Percentiles rank a stretch among this genome's conserved stretches.
These are phyloP conservation scores for Mus minutoides DNA, from an alignment of 2,797 vertebrate genomes.

Conservation along the genomic window DNA sequence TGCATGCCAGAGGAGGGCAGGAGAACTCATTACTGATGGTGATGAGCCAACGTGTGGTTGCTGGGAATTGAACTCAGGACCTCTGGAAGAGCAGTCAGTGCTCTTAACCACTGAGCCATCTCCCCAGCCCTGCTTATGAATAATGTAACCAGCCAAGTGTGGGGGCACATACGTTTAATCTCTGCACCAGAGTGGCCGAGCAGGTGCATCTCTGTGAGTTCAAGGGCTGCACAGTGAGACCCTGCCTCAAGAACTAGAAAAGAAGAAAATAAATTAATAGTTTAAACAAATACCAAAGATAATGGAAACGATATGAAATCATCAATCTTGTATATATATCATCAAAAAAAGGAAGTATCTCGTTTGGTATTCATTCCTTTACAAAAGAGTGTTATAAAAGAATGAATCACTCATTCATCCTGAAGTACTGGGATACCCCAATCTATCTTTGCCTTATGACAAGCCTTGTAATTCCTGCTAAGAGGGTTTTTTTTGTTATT, in stretches of 20 bases:
- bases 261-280: not conserved
- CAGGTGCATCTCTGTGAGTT: not conserved
- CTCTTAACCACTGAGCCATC: no score
- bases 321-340: not conserved
- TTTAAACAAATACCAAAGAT: slow-evolving; percentile 22
- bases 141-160: not conserved
- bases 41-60: not conserved
- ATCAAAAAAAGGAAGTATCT: not conserved
- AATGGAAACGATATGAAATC: not conserved
- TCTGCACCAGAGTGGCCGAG: not conserved
- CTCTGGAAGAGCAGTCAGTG: no score
- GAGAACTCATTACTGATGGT: not conserved
- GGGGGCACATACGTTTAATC: not conserved
- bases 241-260: not conserved
- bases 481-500: not conserved
- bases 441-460: not conserved
- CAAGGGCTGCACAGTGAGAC: not conserved
- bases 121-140: not conserved
- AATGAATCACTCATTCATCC: not conserved
- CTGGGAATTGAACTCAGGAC: no score
- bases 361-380: not conserved
- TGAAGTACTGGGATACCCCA: not conserved
- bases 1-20: not conserved
- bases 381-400: not conserved
- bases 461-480: not conserved